Evolutionary conservation across 2,888 invertebrate species (phyloP).

Genomic region (Diaperis boleti): DNA sequence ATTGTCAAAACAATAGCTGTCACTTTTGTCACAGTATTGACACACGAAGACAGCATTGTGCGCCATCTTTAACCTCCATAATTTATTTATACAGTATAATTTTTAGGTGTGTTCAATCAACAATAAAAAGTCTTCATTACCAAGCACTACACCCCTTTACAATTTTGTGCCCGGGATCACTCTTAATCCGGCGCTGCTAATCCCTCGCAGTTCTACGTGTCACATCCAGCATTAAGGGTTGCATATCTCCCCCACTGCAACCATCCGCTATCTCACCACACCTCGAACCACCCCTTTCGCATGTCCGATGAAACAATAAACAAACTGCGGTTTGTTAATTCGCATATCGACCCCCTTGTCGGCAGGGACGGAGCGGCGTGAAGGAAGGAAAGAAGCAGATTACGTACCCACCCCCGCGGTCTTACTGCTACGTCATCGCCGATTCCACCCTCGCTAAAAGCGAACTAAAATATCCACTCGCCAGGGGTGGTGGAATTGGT

Average conservation of each 20-base stretch:
- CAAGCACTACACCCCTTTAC: too few relatives aligned
- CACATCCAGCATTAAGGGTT: not conserved
- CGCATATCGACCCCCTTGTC: not conserved
- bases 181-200: too few relatives aligned
- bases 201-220: too few relatives aligned
- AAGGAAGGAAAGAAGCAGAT: not conserved
- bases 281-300: conserved; percentile 1
- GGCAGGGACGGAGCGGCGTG: not conserved
- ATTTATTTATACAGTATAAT: too few relatives aligned
- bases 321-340: conserved; percentile 19
- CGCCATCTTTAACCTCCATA: too few relatives aligned
- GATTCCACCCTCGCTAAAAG: conserved; percentile 25
- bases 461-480: conserved; percentile 23
- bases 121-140: too few relatives aligned
- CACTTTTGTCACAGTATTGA: too few relatives aligned
- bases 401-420: conserved; percentile 5
- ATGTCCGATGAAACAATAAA: conserved; percentile 19
- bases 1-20: too few relatives aligned
- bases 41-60: too few relatives aligned
- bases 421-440: conserved; percentile 31
- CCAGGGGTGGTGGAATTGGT: conserved; percentile 18
- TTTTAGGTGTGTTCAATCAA: too few relatives aligned
- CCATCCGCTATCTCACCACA: not conserved
- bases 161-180: too few relatives aligned
- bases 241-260: not conserved